Evolutionary conservation across 2,797 vertebrate species (phyloP), one percentile per base, ranked within the genome.

Genomic region (Mormyrops boulengeri): DNA sequence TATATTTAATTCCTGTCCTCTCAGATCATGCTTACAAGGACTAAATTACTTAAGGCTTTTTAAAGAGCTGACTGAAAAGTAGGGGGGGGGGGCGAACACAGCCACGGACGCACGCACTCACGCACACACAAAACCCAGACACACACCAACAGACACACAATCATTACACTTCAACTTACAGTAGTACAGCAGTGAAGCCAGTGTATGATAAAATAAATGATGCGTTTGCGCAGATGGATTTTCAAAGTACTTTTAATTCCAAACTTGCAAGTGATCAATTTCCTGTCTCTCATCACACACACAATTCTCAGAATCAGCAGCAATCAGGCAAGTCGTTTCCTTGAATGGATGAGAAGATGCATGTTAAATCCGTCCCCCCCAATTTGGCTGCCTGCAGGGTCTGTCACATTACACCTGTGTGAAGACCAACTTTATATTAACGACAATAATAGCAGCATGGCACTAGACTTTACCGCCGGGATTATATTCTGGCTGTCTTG

Each of bases 181-280:
- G 98, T 98, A 99, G 98, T 99, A 97, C 97, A 98, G 96, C 97
- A 96, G 96, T 97, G 97, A 97, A 99, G 98, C 97, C 98, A 99
- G 98, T 98, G 98, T 98, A 97, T 96, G 97, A 96, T 96, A 96
- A 98, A 97, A 98, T 96, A 97, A 97, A 97, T 96, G 96, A 97
- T 97, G 96, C 94, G 94, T 96, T 96, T 97, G 93, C 95, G 94
- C 95, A 96, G 95, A 95, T 94, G 95, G 49, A 53, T 91, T 92
- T 92, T 73, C 93, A 93, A 94, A 90, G 87, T 94, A 92, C 91
- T 91, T 97, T 96, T 95, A 96, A 95, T 95, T 96, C 94, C 94
- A 91, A 97, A 97, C 97, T 97, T 97, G 96, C 96, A 95, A 96
- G 97, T 98, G 98, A 99, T 98, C 97, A 98, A 98, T 97, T 97